Evolutionary conservation across 2,888 invertebrate genomes (phyloP).

Genomic region (Drosophila demipolita): DNA sequence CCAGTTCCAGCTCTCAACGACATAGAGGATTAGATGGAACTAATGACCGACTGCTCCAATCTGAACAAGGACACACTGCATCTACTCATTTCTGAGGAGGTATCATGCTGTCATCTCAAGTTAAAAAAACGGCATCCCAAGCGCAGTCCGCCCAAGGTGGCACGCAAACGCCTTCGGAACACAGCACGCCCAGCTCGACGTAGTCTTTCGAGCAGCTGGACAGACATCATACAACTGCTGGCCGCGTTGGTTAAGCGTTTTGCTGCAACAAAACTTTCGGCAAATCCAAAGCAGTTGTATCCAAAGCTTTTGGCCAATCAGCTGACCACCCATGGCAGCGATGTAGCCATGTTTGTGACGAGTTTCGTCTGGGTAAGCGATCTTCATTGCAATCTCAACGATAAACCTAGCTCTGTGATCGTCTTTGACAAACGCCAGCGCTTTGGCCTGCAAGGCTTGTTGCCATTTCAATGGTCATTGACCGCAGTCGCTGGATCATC

Average conservation of each 20-base stretch:
- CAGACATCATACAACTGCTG: constrained; percentile 87
- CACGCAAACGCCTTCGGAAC: constrained; percentile 59
- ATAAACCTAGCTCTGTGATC: constrained; percentile 56
- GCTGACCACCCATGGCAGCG: constrained; percentile 89
- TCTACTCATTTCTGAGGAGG: constrained; percentile 76
- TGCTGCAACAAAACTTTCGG: constrained; percentile 85
- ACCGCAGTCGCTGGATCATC: constrained; percentile 40
- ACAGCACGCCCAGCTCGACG: constrained; percentile 56
- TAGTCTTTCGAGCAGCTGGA: constrained; percentile 83
- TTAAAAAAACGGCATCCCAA: constrained; percentile 70
- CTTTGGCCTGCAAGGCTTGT: constrained; percentile 81
- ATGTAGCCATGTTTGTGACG: constrained; percentile 88
- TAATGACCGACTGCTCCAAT: constrained; percentile 81
- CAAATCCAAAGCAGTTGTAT: constrained; percentile 87
- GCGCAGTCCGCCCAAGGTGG: constrained; percentile 62
- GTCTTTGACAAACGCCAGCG: constrained; percentile 71
- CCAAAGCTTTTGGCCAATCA: constrained; percentile 92
- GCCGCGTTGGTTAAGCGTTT: constrained; percentile 83
- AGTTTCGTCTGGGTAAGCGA: constrained; percentile 88
- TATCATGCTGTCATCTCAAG: constrained; percentile 77
- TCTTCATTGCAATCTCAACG: constrained; percentile 75
- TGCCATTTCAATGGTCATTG: constrained; percentile 81
- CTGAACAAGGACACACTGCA: constrained; percentile 78
- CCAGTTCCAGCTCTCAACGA: constrained; percentile 67
- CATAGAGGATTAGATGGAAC: constrained; percentile 81